Evolutionary conservation across 30 jellyfish, hydroid and myxozoan species (phyloP), one percentile per base, ranked within the genome.

Genomic region (Aurelia aurita complex sp. Pacific): DNA sequence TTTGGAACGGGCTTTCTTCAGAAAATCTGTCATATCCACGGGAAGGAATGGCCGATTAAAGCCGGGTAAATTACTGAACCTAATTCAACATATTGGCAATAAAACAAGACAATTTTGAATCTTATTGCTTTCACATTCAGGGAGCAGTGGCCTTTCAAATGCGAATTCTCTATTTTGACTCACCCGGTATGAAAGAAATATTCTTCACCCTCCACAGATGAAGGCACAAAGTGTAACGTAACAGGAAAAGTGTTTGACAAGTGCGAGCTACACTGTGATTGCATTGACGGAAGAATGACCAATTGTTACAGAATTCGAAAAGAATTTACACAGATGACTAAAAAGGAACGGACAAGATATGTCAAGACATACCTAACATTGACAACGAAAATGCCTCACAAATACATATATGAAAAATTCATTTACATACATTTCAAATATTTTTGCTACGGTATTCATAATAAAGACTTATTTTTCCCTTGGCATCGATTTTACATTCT

Each of bases 391-490:
- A 67, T 80, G 34, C 97, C 97, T 2, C 83, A 74, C 72, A 90
- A 81, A 64, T 82, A 80, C 52, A 69, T 75, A 8, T 94, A 94
- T 71, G 98, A 88, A 67, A 88, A 86, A 64, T 94, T 82, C 71
- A 82, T 88, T n/a, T 89, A 89, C 69, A 81, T 94, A 88, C 98
- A 94, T 52, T 89, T 38, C 59, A 94, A 94, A 55, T 94, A 94
- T 63, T 94, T 94, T 65, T 94, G 98, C 74, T 94, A 95, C 94
- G 98, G 98, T 1, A 88, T 94, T 36, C 98, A 94, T 62, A 46
- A 71, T 14, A 67, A 65, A 33, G 89, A 83, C 33, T 66, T 83
- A 82, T 94, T 94, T 70, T 77, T 72, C 15, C 98, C 98, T 2
- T 94, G 98, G 98, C 98, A 88, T 85, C 88, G 98, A 40, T 92